These are phyloP conservation scores for Varanus salvator DNA, from an alignment of 2,113 vertebrate genomes.

Conservation along the genomic window DNA sequence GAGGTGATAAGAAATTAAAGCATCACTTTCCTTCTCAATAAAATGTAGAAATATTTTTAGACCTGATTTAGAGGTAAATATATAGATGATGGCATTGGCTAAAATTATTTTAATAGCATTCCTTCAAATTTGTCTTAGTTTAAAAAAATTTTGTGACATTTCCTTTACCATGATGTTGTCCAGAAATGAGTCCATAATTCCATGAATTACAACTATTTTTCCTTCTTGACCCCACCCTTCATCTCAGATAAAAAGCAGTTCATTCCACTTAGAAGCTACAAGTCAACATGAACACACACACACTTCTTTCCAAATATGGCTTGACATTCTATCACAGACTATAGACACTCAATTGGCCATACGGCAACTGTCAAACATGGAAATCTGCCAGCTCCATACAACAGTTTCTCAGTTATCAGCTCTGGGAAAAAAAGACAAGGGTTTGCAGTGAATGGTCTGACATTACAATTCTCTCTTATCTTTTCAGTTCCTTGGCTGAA, in stretches of 20 bases:
- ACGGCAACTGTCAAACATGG: conserved; percentile 11
- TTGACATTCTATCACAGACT: conserved; percentile 17
- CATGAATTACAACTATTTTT: conserved; percentile 53
- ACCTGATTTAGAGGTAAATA: background rate
- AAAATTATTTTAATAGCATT: background rate
- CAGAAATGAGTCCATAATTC: conserved; percentile 22
- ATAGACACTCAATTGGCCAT: background rate
- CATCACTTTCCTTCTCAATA: background rate
- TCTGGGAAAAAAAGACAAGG: conserved; percentile 33
- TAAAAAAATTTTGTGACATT: conserved; percentile 6
- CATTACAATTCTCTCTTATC: conserved; percentile 4
- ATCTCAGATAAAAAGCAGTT: background rate
- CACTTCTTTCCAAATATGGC: conserved; percentile 49
- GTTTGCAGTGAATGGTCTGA: conserved; percentile 39
- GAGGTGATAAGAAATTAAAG: background rate
- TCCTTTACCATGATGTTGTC: conserved; percentile 23
- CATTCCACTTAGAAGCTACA: conserved; percentile 44
- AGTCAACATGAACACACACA: conserved; percentile 44
- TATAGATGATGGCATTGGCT: background rate
- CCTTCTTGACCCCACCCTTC: conserved; percentile 22
- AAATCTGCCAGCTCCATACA: conserved; percentile 27
- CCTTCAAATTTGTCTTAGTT: background rate
- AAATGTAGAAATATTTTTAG: background rate
- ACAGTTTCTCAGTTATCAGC: conserved; percentile 28
- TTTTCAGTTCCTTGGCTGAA: background rate